A percentile compares a stretch with the other conserved stretches of the same genome.
phyloP scores from a whole-genome alignment of 2,888 invertebrate species.

The Harpagoxenus sublaevis region DNA sequence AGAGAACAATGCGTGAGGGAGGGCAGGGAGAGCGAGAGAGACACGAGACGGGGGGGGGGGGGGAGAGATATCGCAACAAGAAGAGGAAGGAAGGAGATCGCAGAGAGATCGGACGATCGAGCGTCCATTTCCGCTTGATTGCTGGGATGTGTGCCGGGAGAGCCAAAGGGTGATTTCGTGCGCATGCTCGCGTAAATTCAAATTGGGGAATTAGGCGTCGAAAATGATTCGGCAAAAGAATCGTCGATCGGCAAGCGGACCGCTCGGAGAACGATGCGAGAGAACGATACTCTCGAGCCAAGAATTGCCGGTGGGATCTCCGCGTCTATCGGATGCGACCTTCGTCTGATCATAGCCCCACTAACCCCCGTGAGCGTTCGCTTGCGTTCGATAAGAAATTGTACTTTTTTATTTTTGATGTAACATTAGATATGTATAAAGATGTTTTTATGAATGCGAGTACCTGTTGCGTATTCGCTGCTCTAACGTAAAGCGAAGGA shows the following conservation, averaged over 20 bases:
- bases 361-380: background rate
- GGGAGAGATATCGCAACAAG: slow-evolving; percentile 28
- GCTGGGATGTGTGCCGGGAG: slow-evolving; percentile 69
- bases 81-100: slow-evolving; percentile 21
- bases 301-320: slow-evolving; percentile 6
- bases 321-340: slow-evolving; percentile 13
- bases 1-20: slow-evolving; percentile 39
- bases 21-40: slow-evolving; percentile 6
- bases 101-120: slow-evolving; percentile 62
- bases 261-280: slow-evolving; percentile 19
- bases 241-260: slow-evolving; percentile 59
- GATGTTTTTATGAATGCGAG: background rate
- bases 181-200: slow-evolving; percentile 72
- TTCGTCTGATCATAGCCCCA: background rate
- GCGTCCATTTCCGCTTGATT: slow-evolving; percentile 79
- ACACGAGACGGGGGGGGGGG: background rate
- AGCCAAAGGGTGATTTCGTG: slow-evolving; percentile 63
- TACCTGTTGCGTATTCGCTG: background rate
- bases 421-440: background rate
- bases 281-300: slow-evolving; percentile 29
- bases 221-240: slow-evolving; percentile 60
- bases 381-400: background rate
- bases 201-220: slow-evolving; percentile 75
- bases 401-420: background rate
- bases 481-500: background rate